Evolutionary conservation across 2,113 vertebrate genomes (phyloP).

Genomic region (Probosciger aterrimus): DNA sequence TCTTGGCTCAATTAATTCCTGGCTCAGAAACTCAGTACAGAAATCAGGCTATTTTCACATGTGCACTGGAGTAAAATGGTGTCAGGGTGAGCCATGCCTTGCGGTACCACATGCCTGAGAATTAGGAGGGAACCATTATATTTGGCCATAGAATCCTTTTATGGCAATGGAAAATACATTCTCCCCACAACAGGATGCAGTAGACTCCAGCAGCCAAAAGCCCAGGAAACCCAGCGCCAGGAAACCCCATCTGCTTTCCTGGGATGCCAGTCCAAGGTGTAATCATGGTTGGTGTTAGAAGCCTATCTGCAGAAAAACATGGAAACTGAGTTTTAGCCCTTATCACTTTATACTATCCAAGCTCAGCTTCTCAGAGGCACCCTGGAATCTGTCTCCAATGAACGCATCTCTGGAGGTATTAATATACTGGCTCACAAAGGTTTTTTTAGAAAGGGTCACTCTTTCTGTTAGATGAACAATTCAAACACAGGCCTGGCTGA

Average conservation of each 20-base stretch:
- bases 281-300: not conserved
- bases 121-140: slow-evolving; percentile 1
- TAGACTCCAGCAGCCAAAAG: slow-evolving; percentile 34
- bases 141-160: slow-evolving; percentile 17
- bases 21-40: not conserved
- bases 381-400: not conserved
- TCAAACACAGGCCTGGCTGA: not conserved
- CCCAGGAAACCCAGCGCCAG: slow-evolving; percentile 3
- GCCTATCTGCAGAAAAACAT: slow-evolving; percentile 18
- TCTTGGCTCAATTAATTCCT: slow-evolving; percentile 42
- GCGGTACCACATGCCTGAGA: not conserved
- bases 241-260: slow-evolving; percentile 52
- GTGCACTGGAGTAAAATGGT: not conserved
- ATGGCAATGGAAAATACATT: not conserved
- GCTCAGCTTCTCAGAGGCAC: not conserved
- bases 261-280: not conserved
- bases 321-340: not conserved
- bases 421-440: not conserved
- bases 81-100: slow-evolving; percentile 7
- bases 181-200: not conserved
- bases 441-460: not conserved
- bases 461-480: not conserved
- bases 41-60: slow-evolving; percentile 12
- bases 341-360: not conserved
- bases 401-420: not conserved